These are phyloP conservation scores for Esox niger DNA, from an alignment of 2,113 vertebrate species.

Conservation along the genomic window DNA sequence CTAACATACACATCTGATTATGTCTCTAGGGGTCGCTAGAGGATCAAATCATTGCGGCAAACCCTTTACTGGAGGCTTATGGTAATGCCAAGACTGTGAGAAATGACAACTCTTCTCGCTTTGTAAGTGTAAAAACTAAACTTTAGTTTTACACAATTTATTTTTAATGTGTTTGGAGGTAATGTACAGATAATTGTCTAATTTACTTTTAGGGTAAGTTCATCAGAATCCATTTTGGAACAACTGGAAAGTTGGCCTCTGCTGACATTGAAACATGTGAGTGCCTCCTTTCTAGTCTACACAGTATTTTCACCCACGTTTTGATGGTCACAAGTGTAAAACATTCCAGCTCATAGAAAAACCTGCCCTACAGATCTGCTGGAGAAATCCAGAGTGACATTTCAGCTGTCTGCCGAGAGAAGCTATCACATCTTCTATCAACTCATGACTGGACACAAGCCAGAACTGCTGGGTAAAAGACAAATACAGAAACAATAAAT, in stretches of 20 bases:
- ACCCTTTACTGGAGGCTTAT: conserved; percentile 75
- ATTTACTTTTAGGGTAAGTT: conserved; percentile 80
- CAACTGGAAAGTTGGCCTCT: conserved; percentile 91
- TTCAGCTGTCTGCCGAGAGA: conserved; percentile 73
- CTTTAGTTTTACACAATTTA: background rate
- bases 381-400: conserved; percentile 58
- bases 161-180: background rate
- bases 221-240: conserved; percentile 89
- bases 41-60: conserved; percentile 80
- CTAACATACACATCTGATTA: background rate
- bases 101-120: conserved; percentile 79
- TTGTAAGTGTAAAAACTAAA: conserved; percentile 60
- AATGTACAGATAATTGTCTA: conserved; percentile 1
- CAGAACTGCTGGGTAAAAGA: conserved; percentile 64
- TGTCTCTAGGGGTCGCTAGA: conserved; percentile 79
- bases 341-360: background rate
- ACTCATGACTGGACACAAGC: conserved; percentile 71
- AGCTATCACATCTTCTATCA: conserved; percentile 77
- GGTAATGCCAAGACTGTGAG: conserved; percentile 79
- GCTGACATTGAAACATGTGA: conserved; percentile 97
- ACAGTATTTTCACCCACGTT: background rate
- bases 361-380: conserved; percentile 55
- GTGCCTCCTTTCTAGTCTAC: conserved; percentile 32
- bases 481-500: too few species aligned
- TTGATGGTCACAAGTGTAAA: background rate